Base-by-base conservation (phyloP, 2,113 vertebrate genomes). In the Dicrurus megarhynchus region DNA sequence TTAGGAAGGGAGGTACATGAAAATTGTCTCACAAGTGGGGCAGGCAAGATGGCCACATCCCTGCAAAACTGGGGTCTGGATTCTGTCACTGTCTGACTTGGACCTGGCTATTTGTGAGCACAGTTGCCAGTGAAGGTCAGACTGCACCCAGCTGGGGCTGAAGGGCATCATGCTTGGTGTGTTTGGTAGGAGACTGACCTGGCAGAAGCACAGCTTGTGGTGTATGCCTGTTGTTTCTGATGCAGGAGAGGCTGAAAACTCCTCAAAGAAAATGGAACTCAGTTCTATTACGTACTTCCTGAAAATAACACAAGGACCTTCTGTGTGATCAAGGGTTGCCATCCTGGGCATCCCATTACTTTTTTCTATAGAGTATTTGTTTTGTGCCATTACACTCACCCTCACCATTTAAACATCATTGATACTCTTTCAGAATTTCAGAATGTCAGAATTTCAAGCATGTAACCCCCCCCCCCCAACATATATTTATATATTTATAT, bases 1-100 rank as follows among this genome's bases (percentile, higher is more conserved):
- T 93, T 16, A 53, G 67, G 52, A 82, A 64, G 11, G 32, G 21
- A 87, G 30, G 30, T 37, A 55, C 0, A 5, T 14, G 33, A 44
- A 30, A 74, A 70, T 57, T 2, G 3, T 41, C 35, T 57, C 35
- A 60, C 17, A 42, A 85, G 16, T 12, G 23, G 18, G 16, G 21
- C 12, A 83, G 32, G 35, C 4, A 86, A 69, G 60, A 79, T 8
- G 12, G 26, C 27, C 5, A 37, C 20, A 52, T 8, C 10, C 21
- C 30, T 75, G 39, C 12, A 78, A 63, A 80, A 53, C 47, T 12
- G 44, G 33, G 8, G 13, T 78, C 39, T 84, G 28, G 44, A 23
- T 47, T 32, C n/a, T 2, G 4, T 41, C 26, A 14, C 55, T 3
- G 1, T 12, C 27, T 67, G 47, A 17, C 28, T 53, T 0, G 2